phyloP scores from a whole-genome alignment of 2,888 invertebrate species.

The Platycnemis pennipes region DNA sequence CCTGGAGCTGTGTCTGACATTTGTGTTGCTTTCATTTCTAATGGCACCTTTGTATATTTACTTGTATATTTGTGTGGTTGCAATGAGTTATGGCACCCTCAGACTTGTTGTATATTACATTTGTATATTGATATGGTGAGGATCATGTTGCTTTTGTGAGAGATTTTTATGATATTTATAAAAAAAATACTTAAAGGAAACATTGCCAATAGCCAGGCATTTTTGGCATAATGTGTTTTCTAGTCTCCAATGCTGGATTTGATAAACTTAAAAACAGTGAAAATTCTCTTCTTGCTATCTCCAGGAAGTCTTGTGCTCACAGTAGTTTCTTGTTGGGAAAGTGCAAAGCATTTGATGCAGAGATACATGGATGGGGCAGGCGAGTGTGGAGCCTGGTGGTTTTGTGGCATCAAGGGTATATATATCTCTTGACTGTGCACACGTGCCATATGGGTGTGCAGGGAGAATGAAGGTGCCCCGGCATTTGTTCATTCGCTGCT shows the following conservation, averaged over 20 bases:
- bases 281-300: constrained; percentile 7
- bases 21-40: constrained; percentile 49
- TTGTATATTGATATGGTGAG: constrained; percentile 61
- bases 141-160: constrained; percentile 64
- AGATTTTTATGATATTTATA: constrained; percentile 67
- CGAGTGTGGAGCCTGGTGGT: not conserved
- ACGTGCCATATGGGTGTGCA: not conserved
- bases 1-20: constrained; percentile 49
- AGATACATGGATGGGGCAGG: not conserved
- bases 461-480: not conserved
- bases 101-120: constrained; percentile 65
- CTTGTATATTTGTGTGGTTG: constrained; percentile 61
- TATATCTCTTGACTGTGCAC: not conserved
- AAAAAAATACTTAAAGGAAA: constrained; percentile 49
- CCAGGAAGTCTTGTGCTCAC: not conserved
- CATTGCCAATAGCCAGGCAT: constrained; percentile 51
- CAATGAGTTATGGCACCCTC: constrained; percentile 63
- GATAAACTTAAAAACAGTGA: not conserved
- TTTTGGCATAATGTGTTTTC: constrained; percentile 67
- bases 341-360: not conserved
- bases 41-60: constrained; percentile 67
- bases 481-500: not conserved
- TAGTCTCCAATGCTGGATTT: constrained; percentile 56
- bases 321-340: not conserved
- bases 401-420: not conserved